Base-by-base conservation (phyloP, 2,888 invertebrate species). In the Cantharis rustica region DNA sequence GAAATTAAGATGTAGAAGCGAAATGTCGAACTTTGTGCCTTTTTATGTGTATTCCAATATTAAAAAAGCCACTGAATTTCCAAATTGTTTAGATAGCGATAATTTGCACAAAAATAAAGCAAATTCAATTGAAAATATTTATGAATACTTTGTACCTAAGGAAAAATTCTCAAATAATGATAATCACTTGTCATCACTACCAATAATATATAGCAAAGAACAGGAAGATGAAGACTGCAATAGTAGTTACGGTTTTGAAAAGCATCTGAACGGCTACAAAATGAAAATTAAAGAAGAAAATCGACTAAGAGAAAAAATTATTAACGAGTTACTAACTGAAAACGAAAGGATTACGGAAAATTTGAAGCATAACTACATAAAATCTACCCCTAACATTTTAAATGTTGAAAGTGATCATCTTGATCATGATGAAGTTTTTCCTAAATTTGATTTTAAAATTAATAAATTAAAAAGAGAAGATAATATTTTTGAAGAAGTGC, bases 241-340 rank as follows among this genome's bases (percentile, higher is more conserved):
- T 10, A 31, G 69, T 17, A 26, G 61, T 2, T 71, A 23, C 9
- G 70, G 16, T 23, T 73, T 77, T 11, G 77, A 78, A 68, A 74
- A 66, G 13, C 78, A 75, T 26, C 68, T 86, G 10, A 82, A 76
- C 71, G 84, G 84, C 17, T 87, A 87, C 78, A 84, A 84, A 73
- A 68, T 82, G 70, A 84, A 86, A 75, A 80, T 87, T 2, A 85
- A 83, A n/a, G 85, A 85, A 79, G 87, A 87, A 75, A 85, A 87
- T 71, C 79, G 82, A 63, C 69, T 87, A 20, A 78, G 87, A n/a
- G 83, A 86, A 23, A 83, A 84, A 76, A 87, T 87, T 16, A 87
- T 87, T 66, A 83, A 85, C 73, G 87, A 87, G 69, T 75, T 87
- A 15, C 76, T 87, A 15, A 80, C 81, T 61, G 86, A 87, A 79